Evolutionary conservation across 2,888 invertebrate species (phyloP).

Genomic region (Sarcophaga variegata): DNA sequence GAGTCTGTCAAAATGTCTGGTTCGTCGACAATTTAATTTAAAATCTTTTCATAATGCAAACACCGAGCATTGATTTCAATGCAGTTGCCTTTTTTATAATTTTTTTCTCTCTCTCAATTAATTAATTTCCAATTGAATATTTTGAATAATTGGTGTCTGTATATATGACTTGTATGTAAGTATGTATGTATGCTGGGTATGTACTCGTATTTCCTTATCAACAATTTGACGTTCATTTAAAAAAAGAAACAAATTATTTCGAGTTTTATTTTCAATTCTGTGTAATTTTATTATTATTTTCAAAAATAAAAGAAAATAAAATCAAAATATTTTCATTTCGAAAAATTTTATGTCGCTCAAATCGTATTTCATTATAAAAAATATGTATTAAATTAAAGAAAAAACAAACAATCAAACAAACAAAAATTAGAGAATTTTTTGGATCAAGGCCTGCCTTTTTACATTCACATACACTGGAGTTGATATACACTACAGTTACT

Average conservation of each 20-base stretch:
- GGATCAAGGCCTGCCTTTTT: constrained; percentile 38
- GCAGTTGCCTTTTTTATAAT: not conserved
- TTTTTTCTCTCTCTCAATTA: not conserved
- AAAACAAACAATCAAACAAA: not conserved
- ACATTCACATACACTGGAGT: no score
- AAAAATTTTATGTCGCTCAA: constrained; percentile 1
- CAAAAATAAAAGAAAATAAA: not conserved
- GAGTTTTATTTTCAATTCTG: not conserved
- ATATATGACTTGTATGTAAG: no score
- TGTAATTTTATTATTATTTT: not conserved
- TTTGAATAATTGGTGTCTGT: not conserved
- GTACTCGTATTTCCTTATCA: not conserved
- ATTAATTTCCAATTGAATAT: not conserved
- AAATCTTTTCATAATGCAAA: not conserved
- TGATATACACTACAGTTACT: no score
- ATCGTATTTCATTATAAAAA: not conserved
- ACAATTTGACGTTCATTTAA: not conserved
- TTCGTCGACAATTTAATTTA: not conserved
- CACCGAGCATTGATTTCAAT: not conserved
- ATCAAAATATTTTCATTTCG: not conserved
- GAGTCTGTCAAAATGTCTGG: not conserved
- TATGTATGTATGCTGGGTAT: not conserved
- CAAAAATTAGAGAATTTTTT: constrained; percentile 8
- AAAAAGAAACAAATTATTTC: not conserved
- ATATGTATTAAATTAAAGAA: not conserved